Evolutionary conservation across 2,113 vertebrate species (phyloP).

Genomic region (Callionymus lyra): DNA sequence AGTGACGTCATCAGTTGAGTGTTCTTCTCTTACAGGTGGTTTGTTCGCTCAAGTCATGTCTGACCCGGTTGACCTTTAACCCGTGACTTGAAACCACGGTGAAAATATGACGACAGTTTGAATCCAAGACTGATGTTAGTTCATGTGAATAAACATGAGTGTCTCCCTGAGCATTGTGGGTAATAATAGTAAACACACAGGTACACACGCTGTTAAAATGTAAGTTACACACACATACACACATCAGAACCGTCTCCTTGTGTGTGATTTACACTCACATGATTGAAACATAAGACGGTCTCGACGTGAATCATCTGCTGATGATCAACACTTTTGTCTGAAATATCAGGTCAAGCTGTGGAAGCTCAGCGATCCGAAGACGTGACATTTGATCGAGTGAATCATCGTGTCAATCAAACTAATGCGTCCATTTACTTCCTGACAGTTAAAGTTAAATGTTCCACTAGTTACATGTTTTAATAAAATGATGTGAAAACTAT

Average conservation of each 20-base stretch:
- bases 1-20: no score
- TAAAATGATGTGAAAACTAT: no score
- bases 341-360: constrained; percentile 33
- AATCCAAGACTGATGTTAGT: background rate
- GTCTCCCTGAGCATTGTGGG: constrained; percentile 11
- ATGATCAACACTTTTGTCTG: constrained; percentile 5
- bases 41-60: constrained; percentile 39
- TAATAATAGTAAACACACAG: constrained; percentile 39
- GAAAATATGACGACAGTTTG: background rate
- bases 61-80: constrained; percentile 11
- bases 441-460: no score
- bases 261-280: no score
- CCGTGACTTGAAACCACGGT: no score
- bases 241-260: no score
- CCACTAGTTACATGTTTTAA: no score
- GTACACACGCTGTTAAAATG: constrained; percentile 21
- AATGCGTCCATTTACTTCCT: no score
- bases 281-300: no score
- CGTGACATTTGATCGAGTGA: constrained; percentile 20
- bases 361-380: background rate
- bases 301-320: constrained; percentile 18
- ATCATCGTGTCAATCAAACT: no score
- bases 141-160: constrained; percentile 3
- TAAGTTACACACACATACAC: constrained; percentile 4
- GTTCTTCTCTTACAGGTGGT: constrained; percentile 15